A percentile compares a stretch with the other conserved stretches of the same genome.
These are phyloP conservation scores for Calliopum simillimum DNA, from an alignment of 2,888 invertebrate genomes.

Conservation along the genomic window DNA sequence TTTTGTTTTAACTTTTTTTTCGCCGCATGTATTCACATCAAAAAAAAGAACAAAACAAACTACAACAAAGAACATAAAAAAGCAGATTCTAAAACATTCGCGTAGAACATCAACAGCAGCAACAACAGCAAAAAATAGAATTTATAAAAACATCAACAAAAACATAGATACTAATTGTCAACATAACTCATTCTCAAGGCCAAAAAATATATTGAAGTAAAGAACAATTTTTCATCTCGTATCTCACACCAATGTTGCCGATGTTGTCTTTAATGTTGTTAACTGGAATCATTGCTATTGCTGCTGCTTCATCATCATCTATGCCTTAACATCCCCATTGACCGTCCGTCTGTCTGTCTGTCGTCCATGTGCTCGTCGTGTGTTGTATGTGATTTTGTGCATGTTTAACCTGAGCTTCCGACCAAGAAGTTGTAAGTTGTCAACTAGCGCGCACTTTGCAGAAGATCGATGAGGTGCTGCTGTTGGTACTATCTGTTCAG, in stretches of 20 bases:
- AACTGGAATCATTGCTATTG: not conserved
- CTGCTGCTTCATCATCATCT: not conserved
- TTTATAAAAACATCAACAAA: not conserved
- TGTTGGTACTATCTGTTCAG: not conserved
- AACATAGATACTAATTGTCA: conserved; percentile 53
- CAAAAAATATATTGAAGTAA: conserved; percentile 44
- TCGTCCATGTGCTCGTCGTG: not conserved
- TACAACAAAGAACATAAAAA: not conserved
- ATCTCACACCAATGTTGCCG: conserved; percentile 10
- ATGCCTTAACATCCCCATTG: not conserved
- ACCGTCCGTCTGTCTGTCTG: conserved; percentile 1
- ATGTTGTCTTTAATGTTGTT: not conserved
- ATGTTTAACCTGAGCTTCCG: conserved; percentile 34
- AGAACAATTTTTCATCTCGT: conserved; percentile 53
- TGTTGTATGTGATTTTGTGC: conserved; percentile 18
- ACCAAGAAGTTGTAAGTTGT: conserved; percentile 31
- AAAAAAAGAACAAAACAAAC: too few species aligned
- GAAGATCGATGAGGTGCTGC: conserved; percentile 21
- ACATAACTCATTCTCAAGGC: conserved; percentile 61
- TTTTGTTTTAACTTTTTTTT: too few species aligned
- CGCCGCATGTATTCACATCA: not conserved
- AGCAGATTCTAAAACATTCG: not conserved
- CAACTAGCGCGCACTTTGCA: conserved; percentile 13
- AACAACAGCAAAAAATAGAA: not conserved
- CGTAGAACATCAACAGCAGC: not conserved